Conservation (phyloP, 2,113 vertebrate species). For the Poeciliopsis retropinna region DNA sequence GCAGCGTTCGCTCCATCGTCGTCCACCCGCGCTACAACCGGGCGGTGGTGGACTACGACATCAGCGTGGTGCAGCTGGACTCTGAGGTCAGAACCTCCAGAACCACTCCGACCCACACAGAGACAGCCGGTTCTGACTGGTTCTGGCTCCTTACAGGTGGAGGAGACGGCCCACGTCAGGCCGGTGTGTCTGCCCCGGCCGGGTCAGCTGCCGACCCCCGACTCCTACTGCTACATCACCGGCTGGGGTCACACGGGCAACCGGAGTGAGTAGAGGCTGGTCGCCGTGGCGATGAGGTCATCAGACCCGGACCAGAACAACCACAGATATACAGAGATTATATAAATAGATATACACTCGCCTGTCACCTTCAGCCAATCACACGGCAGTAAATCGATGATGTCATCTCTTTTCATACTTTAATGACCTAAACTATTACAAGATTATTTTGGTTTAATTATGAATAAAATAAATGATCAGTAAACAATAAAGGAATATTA, state of each 20-base stretch:
- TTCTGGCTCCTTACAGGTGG: conserved; percentile 60
- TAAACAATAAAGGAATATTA: too few species aligned
- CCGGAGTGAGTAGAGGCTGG: conserved; percentile 84
- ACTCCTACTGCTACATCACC: conserved; percentile 96
- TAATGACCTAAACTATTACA: too few species aligned
- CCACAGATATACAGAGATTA: too few species aligned
- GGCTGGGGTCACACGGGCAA: conserved; percentile 98
- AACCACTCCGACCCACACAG: fast-evolving
- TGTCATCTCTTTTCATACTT: too few species aligned
- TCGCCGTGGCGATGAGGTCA: too few species aligned
- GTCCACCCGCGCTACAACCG: conserved; percentile 93
- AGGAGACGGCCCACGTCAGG: conserved; percentile 86
- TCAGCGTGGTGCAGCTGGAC: conserved; percentile 91
- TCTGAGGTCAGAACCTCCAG: conserved; percentile 44
- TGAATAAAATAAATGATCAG: too few species aligned
- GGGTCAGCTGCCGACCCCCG: conserved; percentile 78
- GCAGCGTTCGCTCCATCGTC: conserved; percentile 86
- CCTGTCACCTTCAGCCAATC: too few species aligned
- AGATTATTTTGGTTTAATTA: too few species aligned
- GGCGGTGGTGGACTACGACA: conserved; percentile 94
- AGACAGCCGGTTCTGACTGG: not conserved
- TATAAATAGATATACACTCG: too few species aligned
- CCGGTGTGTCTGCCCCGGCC: conserved; percentile 88
- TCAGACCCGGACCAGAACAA: too few species aligned
- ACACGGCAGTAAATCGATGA: too few species aligned